These are phyloP conservation scores for Aethina tumida DNA, from an alignment of 1,140 invertebrate genomes.

Conservation along the genomic window DNA sequence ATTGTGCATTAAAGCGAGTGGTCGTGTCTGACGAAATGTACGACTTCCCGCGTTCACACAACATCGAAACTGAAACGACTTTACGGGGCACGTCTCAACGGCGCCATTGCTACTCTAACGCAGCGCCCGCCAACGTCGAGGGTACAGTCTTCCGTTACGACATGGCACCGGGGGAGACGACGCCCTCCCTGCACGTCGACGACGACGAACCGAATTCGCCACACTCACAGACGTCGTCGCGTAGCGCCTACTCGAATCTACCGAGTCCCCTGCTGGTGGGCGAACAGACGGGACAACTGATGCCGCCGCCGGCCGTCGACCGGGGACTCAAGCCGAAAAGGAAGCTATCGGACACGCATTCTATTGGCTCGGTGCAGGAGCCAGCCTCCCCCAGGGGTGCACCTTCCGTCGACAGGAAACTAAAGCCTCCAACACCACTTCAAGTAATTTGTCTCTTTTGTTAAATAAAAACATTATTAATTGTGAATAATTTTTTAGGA, in stretches of 20 bases:
- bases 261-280: slow-evolving; percentile 44
- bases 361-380: slow-evolving; percentile 37
- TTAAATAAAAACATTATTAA: neutral
- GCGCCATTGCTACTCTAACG: slow-evolving; percentile 63
- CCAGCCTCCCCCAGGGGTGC: slow-evolving; percentile 37
- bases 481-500: slow-evolving; percentile 12
- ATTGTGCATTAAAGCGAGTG: neutral
- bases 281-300: slow-evolving; percentile 32
- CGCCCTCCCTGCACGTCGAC: too few relatives aligned
- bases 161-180: slow-evolving; percentile 33
- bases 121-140: slow-evolving; percentile 46
- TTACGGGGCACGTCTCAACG: slow-evolving; percentile 24
- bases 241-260: slow-evolving; percentile 47
- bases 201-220: slow-evolving; percentile 45
- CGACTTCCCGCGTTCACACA: slow-evolving; percentile 61
- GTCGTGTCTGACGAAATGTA: slow-evolving; percentile 52
- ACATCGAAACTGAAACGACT: slow-evolving; percentile 30
- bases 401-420: slow-evolving; percentile 35
- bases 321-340: slow-evolving; percentile 66
- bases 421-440: slow-evolving; percentile 30
- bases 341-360: slow-evolving; percentile 47
- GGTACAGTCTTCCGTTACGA: slow-evolving; percentile 48
- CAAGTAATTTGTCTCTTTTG: slow-evolving; percentile 19
- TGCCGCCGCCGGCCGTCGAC: slow-evolving; percentile 61
- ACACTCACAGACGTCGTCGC: slow-evolving; percentile 41